phyloP scores from a whole-genome alignment of 2,888 invertebrate genomes.

The Drosophila mulleri region DNA sequence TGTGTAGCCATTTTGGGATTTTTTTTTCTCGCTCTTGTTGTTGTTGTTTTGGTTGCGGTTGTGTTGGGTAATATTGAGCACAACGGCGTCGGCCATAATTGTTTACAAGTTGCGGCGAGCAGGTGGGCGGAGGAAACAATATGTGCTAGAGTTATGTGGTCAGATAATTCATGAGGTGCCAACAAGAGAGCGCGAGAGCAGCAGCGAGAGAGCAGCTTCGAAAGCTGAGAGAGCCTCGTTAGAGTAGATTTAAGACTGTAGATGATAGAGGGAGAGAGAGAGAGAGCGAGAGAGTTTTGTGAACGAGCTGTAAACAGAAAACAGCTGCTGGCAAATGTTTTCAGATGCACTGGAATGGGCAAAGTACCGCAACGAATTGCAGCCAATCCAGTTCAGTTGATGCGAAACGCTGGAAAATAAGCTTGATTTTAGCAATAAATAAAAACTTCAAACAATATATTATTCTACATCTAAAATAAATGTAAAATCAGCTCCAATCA shows the following conservation, averaged over 20 bases:
- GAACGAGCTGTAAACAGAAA: slow-evolving; percentile 71
- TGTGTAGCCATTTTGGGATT: slow-evolving; percentile 77
- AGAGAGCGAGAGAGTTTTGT: slow-evolving; percentile 11
- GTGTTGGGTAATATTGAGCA: slow-evolving; percentile 64
- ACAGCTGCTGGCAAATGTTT: slow-evolving; percentile 61
- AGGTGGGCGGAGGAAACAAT: slow-evolving; percentile 61
- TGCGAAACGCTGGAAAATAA: not conserved
- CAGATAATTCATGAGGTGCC: slow-evolving; percentile 43
- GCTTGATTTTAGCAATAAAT: not conserved
- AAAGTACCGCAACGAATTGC: not conserved
- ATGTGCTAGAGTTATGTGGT: slow-evolving; percentile 59
- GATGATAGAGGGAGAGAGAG: slow-evolving; percentile 15
- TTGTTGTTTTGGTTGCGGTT: slow-evolving; percentile 49
- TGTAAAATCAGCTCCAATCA: not conserved
- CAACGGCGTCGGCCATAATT: slow-evolving; percentile 82
- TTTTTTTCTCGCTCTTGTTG: slow-evolving; percentile 51
- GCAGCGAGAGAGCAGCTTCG: not conserved
- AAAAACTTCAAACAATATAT: too few species aligned
- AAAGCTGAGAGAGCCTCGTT: slow-evolving; percentile 18
- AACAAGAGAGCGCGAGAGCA: slow-evolving; percentile 19
- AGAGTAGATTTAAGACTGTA: slow-evolving; percentile 12
- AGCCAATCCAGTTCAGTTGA: slow-evolving; percentile 1
- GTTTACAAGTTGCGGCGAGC: slow-evolving; percentile 75
- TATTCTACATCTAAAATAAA: not conserved
- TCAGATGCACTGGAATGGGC: not conserved